Percentiles rank a stretch among this genome's conserved stretches.
Evolutionary conservation across 2,888 invertebrate genomes (phyloP).

Genomic region (Epinotia bilunana): DNA sequence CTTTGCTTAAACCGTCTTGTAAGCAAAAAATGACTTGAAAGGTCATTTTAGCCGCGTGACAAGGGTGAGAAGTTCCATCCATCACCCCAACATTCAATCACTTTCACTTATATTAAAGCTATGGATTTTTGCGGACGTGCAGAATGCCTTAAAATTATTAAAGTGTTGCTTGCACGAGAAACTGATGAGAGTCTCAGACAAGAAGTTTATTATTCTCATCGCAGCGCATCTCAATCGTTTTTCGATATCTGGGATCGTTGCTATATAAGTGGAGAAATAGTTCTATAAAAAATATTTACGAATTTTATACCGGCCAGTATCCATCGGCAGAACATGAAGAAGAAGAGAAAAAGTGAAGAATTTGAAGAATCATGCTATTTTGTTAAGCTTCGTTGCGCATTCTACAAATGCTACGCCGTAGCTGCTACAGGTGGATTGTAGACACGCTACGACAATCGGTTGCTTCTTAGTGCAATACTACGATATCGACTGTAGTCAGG

Average conservation of each 20-base stretch:
- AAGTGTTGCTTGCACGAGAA: background rate
- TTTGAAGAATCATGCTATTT: background rate
- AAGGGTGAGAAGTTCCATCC: slow-evolving; percentile 53
- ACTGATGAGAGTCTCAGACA: background rate
- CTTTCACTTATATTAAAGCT: slow-evolving; percentile 57
- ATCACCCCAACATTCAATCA: slow-evolving; percentile 62
- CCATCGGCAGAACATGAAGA: too few relatives aligned
- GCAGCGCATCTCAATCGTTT: background rate
- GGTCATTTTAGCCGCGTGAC: slow-evolving; percentile 45
- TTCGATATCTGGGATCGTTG: background rate
- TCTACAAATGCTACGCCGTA: slow-evolving; percentile 23
- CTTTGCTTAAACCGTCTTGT: slow-evolving; percentile 39
- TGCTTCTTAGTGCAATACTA: too few relatives aligned
- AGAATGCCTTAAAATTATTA: slow-evolving; percentile 32
- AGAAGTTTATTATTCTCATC: background rate
- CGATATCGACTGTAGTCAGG: too few relatives aligned
- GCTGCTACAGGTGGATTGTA: slow-evolving; percentile 12
- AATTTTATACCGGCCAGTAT: too few relatives aligned
- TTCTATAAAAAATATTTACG: too few relatives aligned
- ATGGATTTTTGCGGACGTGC: slow-evolving; percentile 47
- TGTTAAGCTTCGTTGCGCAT: background rate
- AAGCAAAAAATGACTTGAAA: slow-evolving; percentile 42
- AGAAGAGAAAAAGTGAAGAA: background rate
- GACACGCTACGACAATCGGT: slow-evolving; percentile 9
- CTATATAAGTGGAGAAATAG: background rate